Evolutionary conservation across 2,113 vertebrate genomes (phyloP), one percentile per base, ranked within the genome.

Genomic region (Onychostruthus taczanowskii): DNA sequence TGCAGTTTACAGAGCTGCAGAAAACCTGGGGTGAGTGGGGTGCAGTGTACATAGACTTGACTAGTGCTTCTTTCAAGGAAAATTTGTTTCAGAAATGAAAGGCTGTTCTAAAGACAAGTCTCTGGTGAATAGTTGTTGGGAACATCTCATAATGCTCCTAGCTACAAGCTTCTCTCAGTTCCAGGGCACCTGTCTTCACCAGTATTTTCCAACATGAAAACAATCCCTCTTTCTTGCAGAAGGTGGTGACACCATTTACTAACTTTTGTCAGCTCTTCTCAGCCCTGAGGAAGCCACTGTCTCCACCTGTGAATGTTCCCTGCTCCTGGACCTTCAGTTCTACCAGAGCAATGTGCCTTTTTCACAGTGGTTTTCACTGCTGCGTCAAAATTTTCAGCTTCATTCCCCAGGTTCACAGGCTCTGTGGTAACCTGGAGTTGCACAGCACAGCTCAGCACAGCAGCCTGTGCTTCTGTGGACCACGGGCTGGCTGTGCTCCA

Each of bases 381-480:
- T 52, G 10, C 35, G 28, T 69, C 16, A 35, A 27, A 33, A 21
- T 35, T 50, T 72, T 50, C 24, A 33, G 23, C 5, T 0, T 63
- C 7, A 9, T 58, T 83, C 27, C 31, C 6, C 75, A 63, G 46
- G 24, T 55, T 63, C 1, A 0, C 3, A 27, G 50, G 53, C n/a
- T 69, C 24, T 52, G 43, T 61, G 50, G 64, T 7, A 21, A 22
- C 52, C 35, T 44, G 33, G 56, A 47, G 41, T 35, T 67, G 19
- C 68, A 12, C 0, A 2, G 52, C 39, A 26, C 0, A 0, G 28
- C 61, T 66, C 78, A 70, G 64, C 3, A 0, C 46, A 20, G 56
- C 86, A 73, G 53, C 79, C 77, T 53, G 39, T 80, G 47, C 41
- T 72, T 53, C 64, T 81, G 43, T 47, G 35, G 52, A 17, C 68